Base-by-base conservation (phyloP, 2,888 invertebrate genomes). In the Priocnemis perturbator region DNA sequence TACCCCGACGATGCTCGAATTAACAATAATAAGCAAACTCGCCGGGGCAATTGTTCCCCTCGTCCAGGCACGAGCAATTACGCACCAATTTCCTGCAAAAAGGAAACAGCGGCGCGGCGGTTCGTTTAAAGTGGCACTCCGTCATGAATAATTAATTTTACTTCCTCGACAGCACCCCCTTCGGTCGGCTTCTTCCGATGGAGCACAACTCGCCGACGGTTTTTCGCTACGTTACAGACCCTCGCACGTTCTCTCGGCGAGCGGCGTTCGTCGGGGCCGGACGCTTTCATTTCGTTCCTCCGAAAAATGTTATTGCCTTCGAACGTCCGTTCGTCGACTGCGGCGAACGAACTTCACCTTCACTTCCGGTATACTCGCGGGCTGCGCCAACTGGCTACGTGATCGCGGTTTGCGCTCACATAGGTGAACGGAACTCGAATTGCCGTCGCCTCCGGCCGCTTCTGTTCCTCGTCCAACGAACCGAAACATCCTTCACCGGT, bases 311-410 rank as follows among this genome's bases (percentile, higher is more conserved):
- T 58, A 64, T 73, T 68, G 64, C 64, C 59, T 64, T 61, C 58
- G 59, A 21, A 23, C 58, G 50, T 50, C 15, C 56, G 45, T 69
- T 58, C 57, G 48, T 64, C 23, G 17, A 23, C 21, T 26, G 14
- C 44, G 48, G 58, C 30, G 64, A 60, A 19, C 60, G 68, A 48
- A 60, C 55, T 53, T 67, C 55, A 66, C 81, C 64, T 78, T 78
- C 79, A 78, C 81, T 80, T 80, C 81, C 79, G 73, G 69, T 59
- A 56, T 67, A 52, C 45, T 53, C 26, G 47, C 73, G 62, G 64
- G 67, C 69, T 20, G 45, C 48, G 23, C 61, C 21, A 52, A 23
- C 19, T 52, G 30, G 50, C 60, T 59, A 65, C 60, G 15, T 53
- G 53, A 58, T 45, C 45, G 21, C 53, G 21, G 17, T 56, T 64